These are phyloP conservation scores for Axea sp. DNA, from an alignment of 2,888 invertebrate genomes.

Conservation along the genomic window DNA sequence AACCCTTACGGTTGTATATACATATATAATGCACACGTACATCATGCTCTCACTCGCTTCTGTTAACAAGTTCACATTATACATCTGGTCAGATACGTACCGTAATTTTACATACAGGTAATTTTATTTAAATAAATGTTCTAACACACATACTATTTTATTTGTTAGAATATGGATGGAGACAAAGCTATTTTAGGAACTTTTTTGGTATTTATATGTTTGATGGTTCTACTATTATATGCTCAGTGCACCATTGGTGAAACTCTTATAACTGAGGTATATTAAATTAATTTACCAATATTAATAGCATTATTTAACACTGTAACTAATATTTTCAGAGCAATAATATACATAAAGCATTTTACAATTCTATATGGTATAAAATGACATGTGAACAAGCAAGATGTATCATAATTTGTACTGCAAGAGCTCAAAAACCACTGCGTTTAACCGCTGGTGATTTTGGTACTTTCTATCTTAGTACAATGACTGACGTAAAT, in stretches of 20 bases:
- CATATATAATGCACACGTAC: too few relatives aligned
- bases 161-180: slow-evolving; percentile 61
- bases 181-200: slow-evolving; percentile 66
- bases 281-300: not conserved
- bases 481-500: slow-evolving; percentile 81
- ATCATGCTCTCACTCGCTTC: too few relatives aligned
- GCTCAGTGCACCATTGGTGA: slow-evolving; percentile 71
- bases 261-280: slow-evolving; percentile 66
- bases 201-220: slow-evolving; percentile 67
- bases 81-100: too few relatives aligned
- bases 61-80: too few relatives aligned
- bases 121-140: too few relatives aligned
- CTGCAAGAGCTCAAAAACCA: slow-evolving; percentile 81
- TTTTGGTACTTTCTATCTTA: slow-evolving; percentile 80
- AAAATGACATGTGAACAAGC: slow-evolving; percentile 76
- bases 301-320: not conserved
- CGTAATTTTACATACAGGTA: too few relatives aligned
- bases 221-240: slow-evolving; percentile 69
- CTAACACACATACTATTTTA: too few relatives aligned
- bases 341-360: slow-evolving; percentile 80
- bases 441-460: slow-evolving; percentile 81
- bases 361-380: slow-evolving; percentile 81
- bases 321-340: slow-evolving; percentile 77
- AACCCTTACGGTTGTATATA: too few relatives aligned
- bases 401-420: slow-evolving; percentile 79